Conservation (phyloP, 2,113 vertebrate genomes). For the Mixornis gularis region DNA sequence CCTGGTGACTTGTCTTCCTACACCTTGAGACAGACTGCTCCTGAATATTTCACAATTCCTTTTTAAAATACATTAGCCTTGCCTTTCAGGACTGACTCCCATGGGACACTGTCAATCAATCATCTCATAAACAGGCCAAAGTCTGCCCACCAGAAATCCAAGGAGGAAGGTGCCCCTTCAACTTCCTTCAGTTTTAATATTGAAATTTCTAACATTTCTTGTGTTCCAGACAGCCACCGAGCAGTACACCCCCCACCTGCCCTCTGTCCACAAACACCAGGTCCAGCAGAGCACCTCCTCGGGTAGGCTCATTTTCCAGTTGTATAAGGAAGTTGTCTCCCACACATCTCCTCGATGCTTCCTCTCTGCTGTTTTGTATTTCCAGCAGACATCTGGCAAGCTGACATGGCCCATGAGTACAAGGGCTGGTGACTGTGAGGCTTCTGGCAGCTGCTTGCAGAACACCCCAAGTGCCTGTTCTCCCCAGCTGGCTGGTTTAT, state of each 20-base stretch:
- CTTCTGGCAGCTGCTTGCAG: background rate
- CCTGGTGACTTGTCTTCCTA: background rate
- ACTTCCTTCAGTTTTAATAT: no score
- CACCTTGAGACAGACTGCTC: background rate
- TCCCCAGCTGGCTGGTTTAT: no score
- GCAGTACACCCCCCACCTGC: background rate
- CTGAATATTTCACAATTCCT: background rate
- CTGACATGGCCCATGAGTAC: fast-evolving
- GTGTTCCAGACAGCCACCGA: background rate
- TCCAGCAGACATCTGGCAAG: background rate
- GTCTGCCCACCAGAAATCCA: background rate
- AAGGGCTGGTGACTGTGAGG: background rate
- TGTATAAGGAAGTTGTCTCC: background rate
- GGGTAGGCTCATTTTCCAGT: background rate
- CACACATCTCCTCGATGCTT: background rate
- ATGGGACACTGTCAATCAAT: no score
- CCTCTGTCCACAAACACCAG: background rate
- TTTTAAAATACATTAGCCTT: background rate
- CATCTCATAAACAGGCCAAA: background rate
- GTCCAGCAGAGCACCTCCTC: background rate
- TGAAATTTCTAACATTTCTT: background rate
- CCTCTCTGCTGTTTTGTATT: background rate
- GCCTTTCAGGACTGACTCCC: background rate
- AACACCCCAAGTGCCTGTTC: fast-evolving
- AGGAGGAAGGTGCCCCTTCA: background rate